Conservation (phyloP, 2,113 vertebrate species). For the Oreochromis niloticus region DNA sequence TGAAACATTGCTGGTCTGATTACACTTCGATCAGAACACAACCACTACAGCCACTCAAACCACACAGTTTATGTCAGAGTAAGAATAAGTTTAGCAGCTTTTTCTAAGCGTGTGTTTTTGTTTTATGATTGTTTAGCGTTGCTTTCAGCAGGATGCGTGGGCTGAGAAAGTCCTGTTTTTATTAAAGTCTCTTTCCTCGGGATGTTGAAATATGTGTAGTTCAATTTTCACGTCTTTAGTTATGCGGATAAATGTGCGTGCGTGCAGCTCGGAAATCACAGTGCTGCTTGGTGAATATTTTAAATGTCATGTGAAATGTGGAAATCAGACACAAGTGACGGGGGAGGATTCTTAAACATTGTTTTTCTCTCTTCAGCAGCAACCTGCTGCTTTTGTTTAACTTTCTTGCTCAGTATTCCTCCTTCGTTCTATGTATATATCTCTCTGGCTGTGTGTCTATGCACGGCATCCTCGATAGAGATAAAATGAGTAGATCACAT, state of each 20-base stretch:
- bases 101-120: not conserved
- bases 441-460: not conserved
- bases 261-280: not conserved
- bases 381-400: constrained; percentile 24
- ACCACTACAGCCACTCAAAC: not conserved
- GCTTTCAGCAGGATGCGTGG: not conserved
- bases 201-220: not conserved
- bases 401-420: constrained; percentile 1
- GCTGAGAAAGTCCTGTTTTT: not conserved
- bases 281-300: not conserved
- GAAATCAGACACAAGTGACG: not conserved
- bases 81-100: not conserved
- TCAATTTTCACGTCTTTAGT: not conserved
- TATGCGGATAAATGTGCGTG: not conserved
- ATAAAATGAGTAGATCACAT: not conserved
- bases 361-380: not conserved
- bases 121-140: not conserved
- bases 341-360: not conserved
- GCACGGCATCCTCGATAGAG: not conserved
- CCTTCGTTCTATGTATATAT: not conserved
- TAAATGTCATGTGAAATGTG: not conserved
- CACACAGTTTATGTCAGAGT: not conserved
- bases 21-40: not conserved
- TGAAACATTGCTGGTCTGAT: not conserved
- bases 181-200: not conserved